A percentile compares a stretch with the other conserved stretches of the same genome.
phyloP scores from a whole-genome alignment of 1,140 invertebrate species.

The Lasaia peninsularis region DNA sequence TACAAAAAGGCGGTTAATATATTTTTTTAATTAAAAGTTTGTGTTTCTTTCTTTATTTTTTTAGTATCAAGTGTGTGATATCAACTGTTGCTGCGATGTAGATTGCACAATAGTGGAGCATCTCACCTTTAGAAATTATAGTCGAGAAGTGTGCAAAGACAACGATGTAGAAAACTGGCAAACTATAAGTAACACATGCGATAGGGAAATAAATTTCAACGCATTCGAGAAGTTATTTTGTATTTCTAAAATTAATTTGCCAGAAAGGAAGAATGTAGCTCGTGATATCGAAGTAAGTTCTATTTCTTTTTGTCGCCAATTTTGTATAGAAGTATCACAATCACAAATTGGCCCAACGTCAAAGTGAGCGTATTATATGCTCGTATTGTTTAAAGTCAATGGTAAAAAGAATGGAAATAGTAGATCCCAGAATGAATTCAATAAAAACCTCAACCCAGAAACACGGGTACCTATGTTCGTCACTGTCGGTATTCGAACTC shows the following conservation, averaged over 20 bases:
- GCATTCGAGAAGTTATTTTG: conserved; percentile 79
- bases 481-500: too few relatives aligned
- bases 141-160: conserved; percentile 54
- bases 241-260: conserved; percentile 78
- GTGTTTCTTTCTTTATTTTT: conserved; percentile 30
- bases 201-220: conserved; percentile 47
- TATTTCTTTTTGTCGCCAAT: too few relatives aligned
- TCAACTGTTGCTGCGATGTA: conserved; percentile 87
- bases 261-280: conserved; percentile 42
- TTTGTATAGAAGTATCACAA: too few relatives aligned
- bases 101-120: conserved; percentile 80
- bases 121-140: conserved; percentile 71
- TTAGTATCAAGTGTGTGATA: conserved; percentile 81
- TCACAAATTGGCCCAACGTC: too few relatives aligned
- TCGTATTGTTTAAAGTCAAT: too few relatives aligned
- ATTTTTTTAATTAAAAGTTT: too few relatives aligned
- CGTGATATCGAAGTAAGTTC: neutral
- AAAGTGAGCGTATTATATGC: too few relatives aligned
- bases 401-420: too few relatives aligned
- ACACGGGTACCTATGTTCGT: too few relatives aligned
- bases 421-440: too few relatives aligned
- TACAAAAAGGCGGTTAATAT: too few relatives aligned
- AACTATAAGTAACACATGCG: conserved; percentile 18
- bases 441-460: too few relatives aligned
- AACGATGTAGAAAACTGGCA: conserved; percentile 16